phyloP scores from a whole-genome alignment of 2,797 vertebrate species.

The Mus caroli region DNA sequence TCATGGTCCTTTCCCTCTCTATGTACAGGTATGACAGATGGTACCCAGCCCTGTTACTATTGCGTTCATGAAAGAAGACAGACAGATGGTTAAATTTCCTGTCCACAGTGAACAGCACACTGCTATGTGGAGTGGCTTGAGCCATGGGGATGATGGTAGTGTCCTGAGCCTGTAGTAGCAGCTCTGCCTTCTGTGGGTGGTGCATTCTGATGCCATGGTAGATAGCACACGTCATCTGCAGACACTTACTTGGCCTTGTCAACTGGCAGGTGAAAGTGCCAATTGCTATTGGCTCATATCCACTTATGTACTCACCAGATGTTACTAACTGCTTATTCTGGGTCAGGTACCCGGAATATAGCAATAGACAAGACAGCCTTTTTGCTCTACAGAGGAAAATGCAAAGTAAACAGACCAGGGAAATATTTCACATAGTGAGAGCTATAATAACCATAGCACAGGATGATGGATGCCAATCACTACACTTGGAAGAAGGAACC shows the following conservation, averaged over 20 bases:
- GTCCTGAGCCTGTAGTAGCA: not conserved
- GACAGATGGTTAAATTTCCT: not conserved
- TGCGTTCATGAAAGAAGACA: not conserved
- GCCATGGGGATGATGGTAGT: not conserved
- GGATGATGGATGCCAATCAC: not conserved
- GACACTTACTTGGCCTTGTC: not conserved
- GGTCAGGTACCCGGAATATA: not conserved
- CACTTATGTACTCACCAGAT: not conserved
- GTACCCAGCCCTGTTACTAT: not conserved
- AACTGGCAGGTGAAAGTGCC: not conserved
- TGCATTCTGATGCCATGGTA: accelerated
- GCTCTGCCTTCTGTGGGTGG: not conserved
- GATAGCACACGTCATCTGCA: accelerated
- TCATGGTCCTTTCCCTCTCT: accelerated
- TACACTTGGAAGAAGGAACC: accelerated
- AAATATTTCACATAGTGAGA: not conserved
- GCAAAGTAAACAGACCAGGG: not conserved
- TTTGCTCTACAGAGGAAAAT: not conserved
- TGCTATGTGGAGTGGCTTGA: accelerated
- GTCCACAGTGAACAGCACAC: accelerated
- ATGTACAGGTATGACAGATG: accelerated
- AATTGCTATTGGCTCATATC: accelerated
- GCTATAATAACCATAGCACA: accelerated
- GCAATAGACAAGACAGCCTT: not conserved
- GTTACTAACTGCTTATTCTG: not conserved